Evolutionary conservation across 1,140 invertebrate genomes (phyloP), one percentile per base, ranked within the genome.

Genomic region (Megalonaias nervosa): DNA sequence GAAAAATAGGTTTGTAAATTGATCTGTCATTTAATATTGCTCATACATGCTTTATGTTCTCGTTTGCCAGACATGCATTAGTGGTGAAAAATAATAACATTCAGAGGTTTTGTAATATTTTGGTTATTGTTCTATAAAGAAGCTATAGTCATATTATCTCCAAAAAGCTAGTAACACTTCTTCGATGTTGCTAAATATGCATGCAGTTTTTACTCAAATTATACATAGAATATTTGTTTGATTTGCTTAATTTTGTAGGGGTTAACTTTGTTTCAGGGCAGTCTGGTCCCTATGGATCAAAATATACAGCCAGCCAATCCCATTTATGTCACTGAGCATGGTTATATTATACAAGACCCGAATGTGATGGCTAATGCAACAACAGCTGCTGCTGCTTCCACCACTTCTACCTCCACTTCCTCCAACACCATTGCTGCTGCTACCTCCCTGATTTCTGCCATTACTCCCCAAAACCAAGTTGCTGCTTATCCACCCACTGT

Each of bases 241-340:
- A 48, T 48, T 48, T 48, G 38, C 38, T 48, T 48, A 48, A 48
- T 48, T 48, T 48, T 9, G 71, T 78, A 78, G 76, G 76, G 69
- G 67, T 67, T 64, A 57, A 69, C 57, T 78, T 72, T 78, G 76
- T 78, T 78, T 78, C 76, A 78, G 76, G 76, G 76, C 76, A 78
- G 76, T 71, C 73, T 78, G 71, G 73, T 66, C 65, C 71, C 48
- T 65, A 71, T 65, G 71, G 76, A 78, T 58, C 69, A 65, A 77
- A 77, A 38, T 56, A 71, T 77, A 57, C 75, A 77, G 56, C 69
- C 31, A 62, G 56, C 55, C 74, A 69, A 69, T 48, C 38, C 31
- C 74, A 61, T 69, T 61, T 76, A 61, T 72, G 69, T 38, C 72
- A 67, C 75, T 77, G 75, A 77, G 64, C 14, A 59, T 31, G 60